Base-by-base conservation (phyloP, 2,113 vertebrate species). In the Eretmodus cyanostictus region DNA sequence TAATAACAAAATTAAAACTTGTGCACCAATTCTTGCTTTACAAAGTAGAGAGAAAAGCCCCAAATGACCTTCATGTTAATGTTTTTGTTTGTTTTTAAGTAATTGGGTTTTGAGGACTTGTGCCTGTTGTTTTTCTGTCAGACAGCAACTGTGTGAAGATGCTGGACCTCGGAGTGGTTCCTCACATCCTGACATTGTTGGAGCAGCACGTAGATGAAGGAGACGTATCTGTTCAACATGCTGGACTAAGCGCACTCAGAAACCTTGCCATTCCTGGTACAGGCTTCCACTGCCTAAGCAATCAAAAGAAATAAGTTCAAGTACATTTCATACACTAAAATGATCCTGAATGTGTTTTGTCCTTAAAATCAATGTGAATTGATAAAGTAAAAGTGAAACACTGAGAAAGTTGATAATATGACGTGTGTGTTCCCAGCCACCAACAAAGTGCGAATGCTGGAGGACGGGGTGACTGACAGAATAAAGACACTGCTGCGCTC, bases 221-320 rank as follows among this genome's bases (percentile, higher is more conserved):
- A 10, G 97, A 98, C 1, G 91, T 97, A 42, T 97, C 97, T 4
- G 96, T 98, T 7, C 97, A 98, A 73, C 97, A 98, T 1, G 97
- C 97, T 2, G 97, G 97, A 5, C 96, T 98, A 81, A 97, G 97
- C 27, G 97, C 97, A 0, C 97, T 98, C 61, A 95, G 97, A 86
- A 98, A 97, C 91, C 96, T 98, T 3, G 97, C 97, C 22, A 94
- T 97, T 59, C 97, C 97, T 85, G 97, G 97, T 98, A 91, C 42
- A 24, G 51, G 40, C 24, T 38, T 68, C 19, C 42, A 29, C 24
- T 47, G 42, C 19, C 34, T 68, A 38, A 38, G 34, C 61, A 68
- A 22, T 38, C 10, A 68, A n/a, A 38, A 38, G n/a, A 38, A 68
- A 68, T n/a, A 68, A 22, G 63, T 13, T 68, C 34, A 45, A 17